Percentiles rank a stretch among this genome's conserved stretches.
Conservation (phyloP, 2,113 vertebrate genomes). For the Mionectes macconnelli region DNA sequence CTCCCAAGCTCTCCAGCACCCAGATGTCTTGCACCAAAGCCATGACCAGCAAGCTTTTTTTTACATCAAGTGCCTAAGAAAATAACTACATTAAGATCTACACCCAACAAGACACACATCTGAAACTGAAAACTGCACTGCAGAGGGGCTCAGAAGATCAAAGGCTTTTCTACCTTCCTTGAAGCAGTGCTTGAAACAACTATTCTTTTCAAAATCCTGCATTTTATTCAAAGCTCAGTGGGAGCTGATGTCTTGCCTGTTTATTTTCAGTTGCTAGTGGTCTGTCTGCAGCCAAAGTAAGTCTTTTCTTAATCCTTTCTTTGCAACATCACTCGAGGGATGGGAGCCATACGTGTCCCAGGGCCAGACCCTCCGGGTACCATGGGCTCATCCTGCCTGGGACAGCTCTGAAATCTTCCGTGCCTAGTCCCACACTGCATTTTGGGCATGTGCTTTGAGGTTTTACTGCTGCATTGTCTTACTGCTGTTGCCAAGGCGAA, state of each 20-base stretch:
- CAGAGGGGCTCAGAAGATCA: constrained; percentile 20
- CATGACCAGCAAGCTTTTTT: background rate
- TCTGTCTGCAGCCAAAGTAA: constrained; percentile 26
- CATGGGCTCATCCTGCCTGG: background rate
- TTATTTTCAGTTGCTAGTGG: constrained; percentile 7
- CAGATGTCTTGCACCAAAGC: background rate
- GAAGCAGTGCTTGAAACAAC: constrained; percentile 43
- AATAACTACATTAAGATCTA: background rate
- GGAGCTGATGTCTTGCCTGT: background rate
- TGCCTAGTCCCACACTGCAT: background rate
- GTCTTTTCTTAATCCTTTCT: constrained; percentile 10
- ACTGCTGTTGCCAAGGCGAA: background rate
- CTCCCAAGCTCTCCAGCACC: background rate
- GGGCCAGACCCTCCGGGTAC: background rate
- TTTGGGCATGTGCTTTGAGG: background rate
- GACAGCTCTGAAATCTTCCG: background rate
- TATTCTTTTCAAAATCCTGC: background rate
- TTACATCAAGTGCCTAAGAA: background rate
- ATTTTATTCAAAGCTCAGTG: constrained; percentile 45
- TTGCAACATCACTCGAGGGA: background rate
- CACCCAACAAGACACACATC: background rate
- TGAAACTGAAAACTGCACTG: constrained; percentile 2
- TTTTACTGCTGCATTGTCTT: background rate
- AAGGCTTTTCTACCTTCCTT: constrained; percentile 31
- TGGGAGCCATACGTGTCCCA: accelerated